Percentiles rank a stretch among this genome's conserved stretches.
These are phyloP conservation scores for Calosoma granatense DNA, from an alignment of 1,140 invertebrate species.

Conservation along the genomic window DNA sequence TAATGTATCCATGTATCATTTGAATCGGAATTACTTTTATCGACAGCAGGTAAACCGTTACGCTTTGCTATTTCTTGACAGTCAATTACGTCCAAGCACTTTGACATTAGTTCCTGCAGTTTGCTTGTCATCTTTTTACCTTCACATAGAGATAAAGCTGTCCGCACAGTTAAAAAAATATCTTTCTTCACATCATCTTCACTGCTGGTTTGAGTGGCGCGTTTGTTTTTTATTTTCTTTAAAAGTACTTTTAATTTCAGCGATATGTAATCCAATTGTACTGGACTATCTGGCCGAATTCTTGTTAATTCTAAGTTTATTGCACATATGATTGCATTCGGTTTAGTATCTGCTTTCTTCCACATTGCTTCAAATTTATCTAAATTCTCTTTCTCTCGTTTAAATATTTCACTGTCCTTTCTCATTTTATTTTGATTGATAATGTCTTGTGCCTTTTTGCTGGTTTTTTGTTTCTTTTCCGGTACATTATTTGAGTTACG, in stretches of 20 bases:
- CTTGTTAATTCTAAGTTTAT: not conserved
- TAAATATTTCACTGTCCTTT: not conserved
- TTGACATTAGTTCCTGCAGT: constrained; percentile 8
- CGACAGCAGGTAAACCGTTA: constrained; percentile 13
- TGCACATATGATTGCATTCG: not conserved
- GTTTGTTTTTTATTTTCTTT: not conserved
- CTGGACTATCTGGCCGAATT: not conserved
- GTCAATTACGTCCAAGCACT: constrained; percentile 14
- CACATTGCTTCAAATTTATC: not conserved
- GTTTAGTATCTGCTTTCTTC: not conserved
- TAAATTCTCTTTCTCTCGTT: constrained; percentile 10
- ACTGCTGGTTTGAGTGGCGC: not conserved
- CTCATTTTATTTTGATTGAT: not conserved
- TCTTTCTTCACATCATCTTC: constrained; percentile 4
- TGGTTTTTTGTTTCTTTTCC: constrained; percentile 14
- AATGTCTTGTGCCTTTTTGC: constrained; percentile 10
- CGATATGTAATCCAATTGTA: not conserved
- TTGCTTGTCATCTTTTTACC: not conserved
- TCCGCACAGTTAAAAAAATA: constrained; percentile 10
- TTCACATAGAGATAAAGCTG: not conserved
- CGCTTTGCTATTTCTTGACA: constrained; percentile 14
- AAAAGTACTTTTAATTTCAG: not conserved
- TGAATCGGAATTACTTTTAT: not conserved
- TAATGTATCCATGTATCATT: constrained; percentile 15
- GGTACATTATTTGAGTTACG: not conserved